These are phyloP conservation scores for Stictocephala bisonia DNA, from an alignment of 2,888 invertebrate genomes.

Conservation along the genomic window DNA sequence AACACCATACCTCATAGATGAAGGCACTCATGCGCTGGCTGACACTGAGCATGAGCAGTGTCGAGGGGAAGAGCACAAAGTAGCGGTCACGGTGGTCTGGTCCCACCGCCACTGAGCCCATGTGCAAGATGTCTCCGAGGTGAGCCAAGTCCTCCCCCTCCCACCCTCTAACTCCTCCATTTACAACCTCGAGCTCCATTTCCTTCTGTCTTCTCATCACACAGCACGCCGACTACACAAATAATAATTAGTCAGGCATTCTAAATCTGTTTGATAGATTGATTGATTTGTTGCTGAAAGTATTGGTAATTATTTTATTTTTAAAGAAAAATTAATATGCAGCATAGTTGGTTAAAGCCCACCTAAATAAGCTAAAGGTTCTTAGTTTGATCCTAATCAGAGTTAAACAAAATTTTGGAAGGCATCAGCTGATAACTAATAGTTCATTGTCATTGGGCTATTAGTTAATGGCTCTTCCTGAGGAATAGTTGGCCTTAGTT, in stretches of 20 bases:
- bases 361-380: too few species aligned
- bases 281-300: too few species aligned
- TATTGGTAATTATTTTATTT: neutral
- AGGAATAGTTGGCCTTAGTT: too few species aligned
- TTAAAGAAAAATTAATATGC: neutral
- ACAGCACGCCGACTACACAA: conserved; percentile 86
- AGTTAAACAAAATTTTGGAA: too few species aligned
- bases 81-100: conserved; percentile 89
- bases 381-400: too few species aligned
- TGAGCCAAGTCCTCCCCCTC: conserved; percentile 82
- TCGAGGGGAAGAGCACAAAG: conserved; percentile 90
- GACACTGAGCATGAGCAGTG: conserved; percentile 89
- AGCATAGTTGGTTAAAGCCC: too few species aligned
- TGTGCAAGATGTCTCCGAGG: conserved; percentile 90
- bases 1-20: conserved; percentile 92
- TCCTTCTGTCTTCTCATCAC: conserved; percentile 93
- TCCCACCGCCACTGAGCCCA: conserved; percentile 92
- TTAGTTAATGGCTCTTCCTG: too few species aligned
- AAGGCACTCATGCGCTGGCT: conserved; percentile 94
- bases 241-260: too few species aligned
- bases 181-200: conserved; percentile 93
- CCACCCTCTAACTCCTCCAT: conserved; percentile 95
- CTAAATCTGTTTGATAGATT: too few species aligned
- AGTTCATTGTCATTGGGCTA: too few species aligned
- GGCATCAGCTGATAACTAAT: conserved; percentile 17